Base-by-base conservation (phyloP, 2,113 vertebrate genomes). In the Colistium nudipinnis region DNA sequence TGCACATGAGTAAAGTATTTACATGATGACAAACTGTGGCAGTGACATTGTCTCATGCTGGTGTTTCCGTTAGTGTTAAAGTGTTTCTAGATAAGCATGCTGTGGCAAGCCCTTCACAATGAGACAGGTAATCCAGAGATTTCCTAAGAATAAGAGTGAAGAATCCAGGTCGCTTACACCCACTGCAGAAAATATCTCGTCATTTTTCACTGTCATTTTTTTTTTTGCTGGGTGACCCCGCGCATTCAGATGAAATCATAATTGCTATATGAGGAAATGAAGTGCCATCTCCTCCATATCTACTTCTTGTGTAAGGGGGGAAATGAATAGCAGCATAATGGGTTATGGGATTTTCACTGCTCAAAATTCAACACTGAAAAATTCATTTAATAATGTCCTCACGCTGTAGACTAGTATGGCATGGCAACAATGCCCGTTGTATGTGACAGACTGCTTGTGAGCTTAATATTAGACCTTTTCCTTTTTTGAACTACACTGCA, bases 311-410 rank as follows among this genome's bases (percentile, higher is more conserved):
- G 38, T 30, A 28, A 35, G 14, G 25, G 20, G n/a, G 14, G 14
- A 51, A 65, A 72, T 64, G 59, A 81, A 79, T 53, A 33, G 57
- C 27, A 63, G 57, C 16, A 47, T 83, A 81, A 88, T 81, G 49
- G 61, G 39, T 74, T 62, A 70, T 83, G 78, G 47, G 80, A 74
- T 70, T 48, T 69, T 76, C 75, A 81, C 84, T 69, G 57, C 51
- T 85, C 76, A 76, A 69, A 78, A 84, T 81, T 54, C 86, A 75
- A 86, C 30, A 60, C 55, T 55, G 61, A 45, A 74, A 76, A 80
- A 59, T 77, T 85, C 31, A 88, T 87, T 84, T 84, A 62, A 74
- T 73, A 67, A 54, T 14, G 41, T 74, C 53, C 28, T 30, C 35
- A 41, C 49, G 74, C 67, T 60, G 53, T 35, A 57, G 45, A 62